A percentile compares a stretch with the other conserved stretches of the same genome.
Conservation (phyloP, 2,797 vertebrate genomes). For the Pseudomugil tenellus region DNA sequence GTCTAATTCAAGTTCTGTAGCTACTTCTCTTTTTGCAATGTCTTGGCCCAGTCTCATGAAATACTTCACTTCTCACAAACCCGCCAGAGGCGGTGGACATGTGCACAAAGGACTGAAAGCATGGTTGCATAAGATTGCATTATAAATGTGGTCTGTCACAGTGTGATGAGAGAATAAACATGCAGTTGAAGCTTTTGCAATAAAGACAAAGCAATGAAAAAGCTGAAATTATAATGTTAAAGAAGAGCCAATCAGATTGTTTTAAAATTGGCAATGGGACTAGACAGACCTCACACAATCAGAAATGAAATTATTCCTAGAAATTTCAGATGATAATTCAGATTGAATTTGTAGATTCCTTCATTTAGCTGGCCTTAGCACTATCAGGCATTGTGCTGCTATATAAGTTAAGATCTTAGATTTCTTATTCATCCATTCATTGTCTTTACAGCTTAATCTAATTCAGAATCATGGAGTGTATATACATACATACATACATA, state of each 20-base stretch:
- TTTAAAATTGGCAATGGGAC: conserved; percentile 6
- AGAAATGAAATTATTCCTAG: neutral
- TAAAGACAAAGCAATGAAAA: conserved; percentile 19
- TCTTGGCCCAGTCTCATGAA: conserved; percentile 61
- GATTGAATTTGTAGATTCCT: neutral
- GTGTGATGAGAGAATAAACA: conserved; percentile 35
- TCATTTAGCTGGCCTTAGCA: neutral
- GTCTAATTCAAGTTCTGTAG: conserved; percentile 45
- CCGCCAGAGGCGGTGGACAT: conserved; percentile 33
- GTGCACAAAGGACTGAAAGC: conserved; percentile 43
- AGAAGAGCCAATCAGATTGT: conserved; percentile 7
- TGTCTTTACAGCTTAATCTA: too few relatives aligned
- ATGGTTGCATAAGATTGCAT: conserved; percentile 52
- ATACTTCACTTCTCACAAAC: conserved; percentile 56
- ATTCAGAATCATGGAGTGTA: too few relatives aligned
- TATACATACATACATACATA: too few relatives aligned
- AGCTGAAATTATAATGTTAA: conserved; percentile 1
- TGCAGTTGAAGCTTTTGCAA: conserved; percentile 28
- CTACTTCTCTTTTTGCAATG: conserved; percentile 60
- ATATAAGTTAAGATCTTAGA: neutral
- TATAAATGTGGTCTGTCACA: conserved; percentile 50
- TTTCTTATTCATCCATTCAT: neutral
- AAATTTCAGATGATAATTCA: neutral
- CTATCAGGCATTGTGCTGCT: neutral
- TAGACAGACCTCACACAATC: neutral